phyloP scores from a whole-genome alignment of 2,797 vertebrate genomes.

The Psittacula echo region DNA sequence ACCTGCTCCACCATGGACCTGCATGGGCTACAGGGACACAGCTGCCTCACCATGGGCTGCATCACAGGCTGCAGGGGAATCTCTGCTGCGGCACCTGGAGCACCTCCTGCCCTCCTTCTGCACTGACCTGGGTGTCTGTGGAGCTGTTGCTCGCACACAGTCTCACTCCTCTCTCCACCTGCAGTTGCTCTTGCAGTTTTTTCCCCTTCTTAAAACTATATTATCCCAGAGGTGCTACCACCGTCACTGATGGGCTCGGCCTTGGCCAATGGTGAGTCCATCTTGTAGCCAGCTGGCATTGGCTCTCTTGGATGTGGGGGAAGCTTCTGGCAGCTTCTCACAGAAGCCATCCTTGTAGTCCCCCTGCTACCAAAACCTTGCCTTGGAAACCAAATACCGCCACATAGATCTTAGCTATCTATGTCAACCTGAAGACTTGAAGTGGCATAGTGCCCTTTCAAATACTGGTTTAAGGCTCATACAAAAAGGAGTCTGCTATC shows the following conservation, averaged over 20 bases:
- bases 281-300: background rate
- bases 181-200: background rate
- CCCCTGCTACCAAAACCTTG: background rate
- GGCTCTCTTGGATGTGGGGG: background rate
- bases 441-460: background rate
- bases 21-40: background rate
- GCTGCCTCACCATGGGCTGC: background rate
- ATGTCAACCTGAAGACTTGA: background rate
- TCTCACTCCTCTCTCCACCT: background rate
- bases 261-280: rapidly evolving
- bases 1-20: background rate
- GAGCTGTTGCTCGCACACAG: background rate
- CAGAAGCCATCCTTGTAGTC: background rate
- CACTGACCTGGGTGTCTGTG: background rate
- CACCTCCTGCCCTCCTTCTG: background rate
- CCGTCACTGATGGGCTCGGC: background rate
- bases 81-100: background rate
- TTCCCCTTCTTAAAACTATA: background rate
- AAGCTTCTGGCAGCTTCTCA: background rate
- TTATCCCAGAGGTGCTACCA: background rate
- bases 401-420: background rate
- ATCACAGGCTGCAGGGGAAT: rapidly evolving
- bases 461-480: background rate
- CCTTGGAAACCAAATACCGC: background rate
- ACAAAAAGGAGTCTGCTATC: background rate